Conservation (phyloP, 2,797 vertebrate species). For the Propithecus perrieri region DNA sequence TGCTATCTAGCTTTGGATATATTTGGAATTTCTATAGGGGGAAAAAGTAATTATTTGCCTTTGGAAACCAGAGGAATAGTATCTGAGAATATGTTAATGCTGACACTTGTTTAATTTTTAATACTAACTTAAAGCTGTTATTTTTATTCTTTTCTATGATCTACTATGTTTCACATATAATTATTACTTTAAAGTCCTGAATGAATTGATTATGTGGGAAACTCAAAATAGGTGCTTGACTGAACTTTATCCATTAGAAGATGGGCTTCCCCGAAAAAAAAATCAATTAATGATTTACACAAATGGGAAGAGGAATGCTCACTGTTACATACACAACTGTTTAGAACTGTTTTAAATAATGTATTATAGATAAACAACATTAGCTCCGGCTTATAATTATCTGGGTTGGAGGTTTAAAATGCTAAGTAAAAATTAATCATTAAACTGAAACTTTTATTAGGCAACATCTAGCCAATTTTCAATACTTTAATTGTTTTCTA, state of each 20-base stretch:
- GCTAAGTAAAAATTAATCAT: conserved; percentile 39
- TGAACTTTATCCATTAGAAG: not conserved
- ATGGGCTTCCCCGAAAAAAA: not conserved
- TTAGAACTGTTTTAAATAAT: not conserved
- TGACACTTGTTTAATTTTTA: not conserved
- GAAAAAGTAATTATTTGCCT: not conserved
- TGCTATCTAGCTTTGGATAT: not conserved
- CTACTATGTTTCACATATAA: not conserved
- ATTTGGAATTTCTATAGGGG: not conserved
- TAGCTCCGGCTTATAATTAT: not conserved
- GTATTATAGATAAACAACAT: not conserved
- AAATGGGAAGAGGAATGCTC: not conserved
- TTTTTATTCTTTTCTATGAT: not conserved
- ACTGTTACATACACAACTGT: not conserved
- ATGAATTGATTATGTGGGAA: not conserved
- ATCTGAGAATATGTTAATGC: not conserved
- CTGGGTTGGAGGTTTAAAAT: not conserved
- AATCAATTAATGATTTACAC: not conserved
- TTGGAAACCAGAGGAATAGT: not conserved
- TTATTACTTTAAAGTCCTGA: not conserved
- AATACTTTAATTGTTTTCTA: not conserved
- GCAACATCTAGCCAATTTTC: not conserved
- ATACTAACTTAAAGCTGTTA: conserved; percentile 15
- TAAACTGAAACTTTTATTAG: not conserved
- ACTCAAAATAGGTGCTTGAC: not conserved